Evolutionary conservation across 2,888 invertebrate genomes (phyloP).

Genomic region (Cephus sareptanus): DNA sequence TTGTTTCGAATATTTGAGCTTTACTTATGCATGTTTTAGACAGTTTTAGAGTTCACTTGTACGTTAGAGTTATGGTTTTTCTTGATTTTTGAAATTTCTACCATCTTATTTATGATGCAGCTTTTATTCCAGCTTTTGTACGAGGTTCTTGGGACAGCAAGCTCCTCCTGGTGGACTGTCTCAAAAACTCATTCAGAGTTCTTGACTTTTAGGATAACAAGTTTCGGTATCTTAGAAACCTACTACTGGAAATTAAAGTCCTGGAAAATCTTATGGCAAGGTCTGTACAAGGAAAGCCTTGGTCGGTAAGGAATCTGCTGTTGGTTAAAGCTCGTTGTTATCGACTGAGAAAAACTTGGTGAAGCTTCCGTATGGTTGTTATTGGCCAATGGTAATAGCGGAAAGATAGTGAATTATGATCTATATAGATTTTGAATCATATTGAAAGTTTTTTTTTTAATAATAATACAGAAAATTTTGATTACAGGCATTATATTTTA

Average conservation of each 20-base stretch:
- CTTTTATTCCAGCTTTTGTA: not conserved
- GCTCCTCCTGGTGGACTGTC: slow-evolving; percentile 49
- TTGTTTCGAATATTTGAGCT: not conserved
- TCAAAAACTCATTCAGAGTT: slow-evolving; percentile 35
- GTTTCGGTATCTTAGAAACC: slow-evolving; percentile 68
- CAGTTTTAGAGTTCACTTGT: not conserved
- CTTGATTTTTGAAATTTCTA: not conserved
- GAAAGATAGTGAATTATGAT: not conserved
- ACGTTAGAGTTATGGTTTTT: not conserved
- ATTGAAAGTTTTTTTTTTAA: no score
- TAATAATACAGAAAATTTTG: no score
- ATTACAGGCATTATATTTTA: not conserved
- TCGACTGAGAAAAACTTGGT: not conserved
- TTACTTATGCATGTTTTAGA: not conserved
- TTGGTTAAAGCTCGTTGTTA: not conserved
- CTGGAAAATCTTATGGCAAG: slow-evolving; percentile 66
- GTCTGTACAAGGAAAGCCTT: slow-evolving; percentile 71
- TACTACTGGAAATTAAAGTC: slow-evolving; percentile 61
- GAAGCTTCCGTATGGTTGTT: slow-evolving; percentile 3
- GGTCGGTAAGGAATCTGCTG: slow-evolving; percentile 65
- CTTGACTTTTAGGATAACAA: slow-evolving; percentile 72
- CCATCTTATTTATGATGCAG: not conserved
- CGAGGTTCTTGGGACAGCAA: slow-evolving; percentile 46
- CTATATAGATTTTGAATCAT: not conserved
- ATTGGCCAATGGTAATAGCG: not conserved